Evolutionary conservation across 2,888 invertebrate species (phyloP), one percentile per base, ranked within the genome.

Genomic region (Drosophila colorata): DNA sequence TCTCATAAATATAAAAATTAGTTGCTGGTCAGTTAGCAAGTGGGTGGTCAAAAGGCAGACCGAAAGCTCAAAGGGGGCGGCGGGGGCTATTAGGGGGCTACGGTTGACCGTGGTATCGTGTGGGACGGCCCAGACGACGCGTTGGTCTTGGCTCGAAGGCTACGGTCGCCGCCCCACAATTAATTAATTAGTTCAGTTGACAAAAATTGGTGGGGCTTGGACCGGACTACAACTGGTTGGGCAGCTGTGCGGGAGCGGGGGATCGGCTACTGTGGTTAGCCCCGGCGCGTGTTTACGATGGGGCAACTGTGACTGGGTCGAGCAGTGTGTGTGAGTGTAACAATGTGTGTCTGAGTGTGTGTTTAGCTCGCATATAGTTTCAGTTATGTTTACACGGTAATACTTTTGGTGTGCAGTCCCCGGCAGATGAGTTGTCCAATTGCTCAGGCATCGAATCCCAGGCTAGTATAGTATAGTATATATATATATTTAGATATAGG

Each of bases 131-230:
- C 53, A 44, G 61, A 57, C 58, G 64, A 69, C 58, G 65, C 48
- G 46, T 74, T 52, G 60, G 38, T 57, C 43, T 58, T 37, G 57
- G 37, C 59, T 64, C 52, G 65, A 72, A 66, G 86, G 73, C 76
- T 75, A 87, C 81, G 78, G 49, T 73, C 67, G 70, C 66, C 74
- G 76, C 74, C 78, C 80, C 87, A 89, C 91, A 90, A 90, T 90
- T 90, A 90, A 90, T 90, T 90, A 90, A 90, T 90, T 90, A 90
- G 91, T 88, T 88, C 77, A 78, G 88, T 88, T 87, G 91, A 89
- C 91, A 90, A 89, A 90, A 90, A 90, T 90, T 90, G 90, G 64
- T 78, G 85, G 88, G 88, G 88, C 38, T 20, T 35, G 47, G 55
- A 46, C 25, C 46, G 49, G 53, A 37, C 33, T 33, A 33, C 13